These are phyloP conservation scores for Rostratula benghalensis DNA, from an alignment of 2,113 vertebrate species.

Conservation along the genomic window DNA sequence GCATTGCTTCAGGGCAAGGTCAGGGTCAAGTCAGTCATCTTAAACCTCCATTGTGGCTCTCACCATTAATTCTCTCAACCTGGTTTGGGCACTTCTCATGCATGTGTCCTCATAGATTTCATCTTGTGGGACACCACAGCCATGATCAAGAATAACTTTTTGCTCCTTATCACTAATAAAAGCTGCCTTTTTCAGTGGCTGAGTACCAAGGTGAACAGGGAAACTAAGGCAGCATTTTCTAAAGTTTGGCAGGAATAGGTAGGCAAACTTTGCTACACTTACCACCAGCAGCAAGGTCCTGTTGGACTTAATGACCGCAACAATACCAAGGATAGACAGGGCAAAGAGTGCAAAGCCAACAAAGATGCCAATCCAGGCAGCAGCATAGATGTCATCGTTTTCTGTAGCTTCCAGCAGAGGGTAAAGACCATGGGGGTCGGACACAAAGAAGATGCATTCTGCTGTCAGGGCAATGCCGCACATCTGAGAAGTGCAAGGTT, in stretches of 20 bases:
- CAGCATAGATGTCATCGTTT: conserved; percentile 73
- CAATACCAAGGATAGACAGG: conserved; percentile 75
- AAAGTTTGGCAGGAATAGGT: neutral
- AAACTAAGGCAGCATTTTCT: neutral
- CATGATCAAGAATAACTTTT: neutral
- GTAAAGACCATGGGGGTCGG: conserved; percentile 65
- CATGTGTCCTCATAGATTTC: neutral
- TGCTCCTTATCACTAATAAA: neutral
- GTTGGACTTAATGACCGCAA: conserved; percentile 73
- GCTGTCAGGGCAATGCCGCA: conserved; percentile 80
- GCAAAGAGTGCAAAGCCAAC: conserved; percentile 79
- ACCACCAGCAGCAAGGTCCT: conserved; percentile 76
- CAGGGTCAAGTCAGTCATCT: neutral
- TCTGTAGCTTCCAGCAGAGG: conserved; percentile 75
- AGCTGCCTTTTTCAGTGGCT: neutral
- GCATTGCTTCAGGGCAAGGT: neutral
- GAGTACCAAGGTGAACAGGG: neutral
- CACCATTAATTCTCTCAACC: neutral
- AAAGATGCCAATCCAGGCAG: conserved; percentile 84
- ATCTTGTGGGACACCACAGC: neutral
- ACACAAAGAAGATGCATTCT: conserved; percentile 83
- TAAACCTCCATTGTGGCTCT: neutral
- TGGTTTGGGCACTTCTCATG: rapidly evolving
- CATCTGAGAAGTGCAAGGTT: conserved; percentile 62
- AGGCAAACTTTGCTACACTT: conserved; percentile 37